A percentile compares a stretch with the other conserved stretches of the same genome.
Conservation (phyloP, 2,888 invertebrate species). For the Drosophila leonis region DNA sequence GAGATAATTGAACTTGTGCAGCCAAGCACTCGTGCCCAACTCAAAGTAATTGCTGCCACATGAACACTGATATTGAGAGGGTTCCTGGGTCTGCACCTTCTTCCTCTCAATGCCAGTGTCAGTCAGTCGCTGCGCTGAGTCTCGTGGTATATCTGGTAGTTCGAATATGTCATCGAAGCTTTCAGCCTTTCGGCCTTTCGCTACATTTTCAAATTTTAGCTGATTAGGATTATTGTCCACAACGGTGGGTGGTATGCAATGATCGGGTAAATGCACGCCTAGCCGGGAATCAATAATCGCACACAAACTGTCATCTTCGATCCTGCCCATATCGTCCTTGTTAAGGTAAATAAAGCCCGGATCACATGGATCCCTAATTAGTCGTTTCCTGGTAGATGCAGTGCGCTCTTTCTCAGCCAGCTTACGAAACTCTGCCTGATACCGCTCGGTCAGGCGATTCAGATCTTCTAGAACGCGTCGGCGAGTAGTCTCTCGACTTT, state of each 20-base stretch:
- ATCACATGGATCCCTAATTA: not conserved
- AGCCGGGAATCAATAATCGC: not conserved
- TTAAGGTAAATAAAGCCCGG: constrained; percentile 26
- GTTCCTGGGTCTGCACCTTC: not conserved
- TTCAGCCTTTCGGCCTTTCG: not conserved
- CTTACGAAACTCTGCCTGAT: constrained; percentile 43
- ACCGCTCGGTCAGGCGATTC: constrained; percentile 45
- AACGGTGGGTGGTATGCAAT: not conserved
- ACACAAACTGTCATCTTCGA: not conserved
- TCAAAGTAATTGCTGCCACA: constrained; percentile 30
- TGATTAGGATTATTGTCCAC: not conserved
- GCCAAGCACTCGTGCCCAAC: not conserved
- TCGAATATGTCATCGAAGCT: not conserved
- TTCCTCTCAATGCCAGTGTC: constrained; percentile 4
- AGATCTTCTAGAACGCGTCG: constrained; percentile 41
- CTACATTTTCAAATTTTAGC: too few relatives aligned
- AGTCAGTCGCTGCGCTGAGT: constrained; percentile 9
- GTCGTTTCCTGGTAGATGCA: constrained; percentile 41
- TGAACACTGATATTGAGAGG: constrained; percentile 13
- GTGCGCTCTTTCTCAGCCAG: constrained; percentile 45
- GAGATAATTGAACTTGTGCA: constrained; percentile 50
- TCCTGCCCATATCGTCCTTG: not conserved
- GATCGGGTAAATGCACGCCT: not conserved
- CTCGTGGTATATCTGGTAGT: too few relatives aligned
- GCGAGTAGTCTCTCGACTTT: not conserved